phyloP scores from a whole-genome alignment of 2,113 vertebrate genomes.

The Colius striatus region DNA sequence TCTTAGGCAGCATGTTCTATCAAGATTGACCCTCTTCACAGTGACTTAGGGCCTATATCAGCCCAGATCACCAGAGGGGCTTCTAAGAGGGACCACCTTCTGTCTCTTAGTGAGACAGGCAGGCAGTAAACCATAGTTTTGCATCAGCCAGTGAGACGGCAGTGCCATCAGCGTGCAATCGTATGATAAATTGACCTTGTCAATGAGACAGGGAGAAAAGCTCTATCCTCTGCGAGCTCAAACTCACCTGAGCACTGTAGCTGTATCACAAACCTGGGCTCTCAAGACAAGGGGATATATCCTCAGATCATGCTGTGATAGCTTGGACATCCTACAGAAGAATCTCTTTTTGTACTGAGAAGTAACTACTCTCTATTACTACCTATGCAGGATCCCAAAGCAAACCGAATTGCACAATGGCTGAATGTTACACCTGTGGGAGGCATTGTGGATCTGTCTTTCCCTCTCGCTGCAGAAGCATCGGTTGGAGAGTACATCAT shows the following conservation, averaged over 20 bases:
- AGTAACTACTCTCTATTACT: not conserved
- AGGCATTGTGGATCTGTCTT: conserved; percentile 62
- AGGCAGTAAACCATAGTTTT: not conserved
- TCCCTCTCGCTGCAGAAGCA: conserved; percentile 56
- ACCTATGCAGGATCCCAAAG: conserved; percentile 45
- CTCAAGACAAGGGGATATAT: not conserved
- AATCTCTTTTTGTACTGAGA: not conserved
- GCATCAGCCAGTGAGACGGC: not conserved
- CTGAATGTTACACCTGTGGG: conserved; percentile 22
- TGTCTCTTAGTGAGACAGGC: not conserved
- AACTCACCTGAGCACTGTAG: not conserved
- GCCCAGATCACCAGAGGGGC: not conserved
- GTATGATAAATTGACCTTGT: not conserved
- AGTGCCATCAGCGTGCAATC: not conserved
- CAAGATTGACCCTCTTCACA: not conserved
- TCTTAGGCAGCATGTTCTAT: not conserved
- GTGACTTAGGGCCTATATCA: not conserved
- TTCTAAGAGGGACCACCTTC: not conserved
- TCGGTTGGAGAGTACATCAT: conserved; percentile 36
- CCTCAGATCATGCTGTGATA: not conserved
- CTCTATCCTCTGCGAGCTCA: not conserved
- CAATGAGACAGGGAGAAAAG: not conserved
- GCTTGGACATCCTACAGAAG: not conserved
- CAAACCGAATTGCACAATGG: conserved; percentile 64
- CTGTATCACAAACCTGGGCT: not conserved